phyloP scores from a whole-genome alignment of 2,797 vertebrate genomes.

The Natrix natrix region DNA sequence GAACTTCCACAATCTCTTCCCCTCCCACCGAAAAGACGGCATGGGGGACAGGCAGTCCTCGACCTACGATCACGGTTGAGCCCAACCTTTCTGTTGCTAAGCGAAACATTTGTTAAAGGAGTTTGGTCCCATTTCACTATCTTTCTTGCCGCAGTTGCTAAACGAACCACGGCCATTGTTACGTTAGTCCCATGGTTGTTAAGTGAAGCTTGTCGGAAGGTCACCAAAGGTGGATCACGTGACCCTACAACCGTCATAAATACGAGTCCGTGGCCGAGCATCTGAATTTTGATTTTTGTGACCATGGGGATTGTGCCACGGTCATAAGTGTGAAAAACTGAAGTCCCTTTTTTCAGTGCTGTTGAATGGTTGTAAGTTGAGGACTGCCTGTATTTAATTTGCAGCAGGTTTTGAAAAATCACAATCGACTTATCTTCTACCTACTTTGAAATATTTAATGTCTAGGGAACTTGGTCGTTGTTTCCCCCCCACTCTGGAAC shows the following conservation, averaged over 20 bases:
- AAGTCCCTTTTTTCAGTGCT: fast-evolving
- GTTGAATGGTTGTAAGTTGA: background rate
- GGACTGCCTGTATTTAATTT: too few relatives aligned
- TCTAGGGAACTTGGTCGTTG: background rate
- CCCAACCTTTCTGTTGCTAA: background rate
- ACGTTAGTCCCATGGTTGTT: background rate
- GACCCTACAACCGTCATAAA: background rate
- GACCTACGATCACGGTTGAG: background rate
- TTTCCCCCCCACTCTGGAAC: too few relatives aligned
- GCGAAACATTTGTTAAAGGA: background rate
- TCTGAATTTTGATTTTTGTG: fast-evolving
- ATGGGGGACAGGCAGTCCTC: background rate
- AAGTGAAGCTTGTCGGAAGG: background rate
- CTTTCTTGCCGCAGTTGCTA: background rate
- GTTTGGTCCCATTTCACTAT: background rate
- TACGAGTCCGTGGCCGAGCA: background rate
- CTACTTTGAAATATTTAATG: background rate
- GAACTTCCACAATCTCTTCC: background rate
- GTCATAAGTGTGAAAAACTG: background rate
- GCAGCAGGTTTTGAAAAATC: background rate
- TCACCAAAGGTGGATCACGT: too few relatives aligned
- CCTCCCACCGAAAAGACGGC: background rate
- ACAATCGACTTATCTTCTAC: background rate
- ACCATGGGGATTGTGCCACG: background rate
- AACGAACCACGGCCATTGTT: background rate